Base-by-base conservation (phyloP, 2,113 vertebrate genomes). In the Thalassarche chlororhynchos region DNA sequence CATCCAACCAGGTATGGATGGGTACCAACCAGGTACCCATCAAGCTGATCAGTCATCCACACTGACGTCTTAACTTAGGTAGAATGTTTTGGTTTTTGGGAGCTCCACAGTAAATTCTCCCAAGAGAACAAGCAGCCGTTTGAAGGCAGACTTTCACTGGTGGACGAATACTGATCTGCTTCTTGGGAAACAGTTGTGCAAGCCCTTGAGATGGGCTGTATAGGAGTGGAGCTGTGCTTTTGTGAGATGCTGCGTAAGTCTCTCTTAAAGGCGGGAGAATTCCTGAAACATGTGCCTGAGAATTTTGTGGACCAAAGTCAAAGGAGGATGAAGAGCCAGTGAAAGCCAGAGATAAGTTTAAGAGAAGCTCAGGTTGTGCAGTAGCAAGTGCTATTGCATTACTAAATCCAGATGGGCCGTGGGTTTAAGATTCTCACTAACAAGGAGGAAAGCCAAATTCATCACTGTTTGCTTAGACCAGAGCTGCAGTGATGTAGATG, bases 371-470 rank as follows among this genome's bases (percentile, higher is more conserved):
- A 47, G 52, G 14, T 54, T 11, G 6, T 21, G 65, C 65, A 49
- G 71, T 32, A 72, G n/a, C 46, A 19, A 6, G 34, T 28, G 44
- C 18, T 28, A 10, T 19, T 6, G 2, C 5, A 0, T 4, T 2
- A 19, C 17, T 60, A 51, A 86, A 83, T 34, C 57, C 57, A 24
- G 46, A 23, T 32, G 69, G 44, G 3, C 2, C 1, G 10, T 25
- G 46, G 46, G 26, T 38, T 81, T 44, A 4, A 74, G 36, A 17
- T 54, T 87, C 28, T 36, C 26, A 9, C 15, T 14, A 11, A 14
- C 6, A 5, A 0, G 6, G 20, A 76, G 31, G 19, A 14, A 54
- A 58, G 2, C 52, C 1, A 17, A 21, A 18, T 23, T 47, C 8
- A 10, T 80, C 15, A 0, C n/a, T 24, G 29, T 7, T 40, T 13